phyloP scores from a whole-genome alignment of 2,888 invertebrate species.

The Pandemis cinnamomeana region DNA sequence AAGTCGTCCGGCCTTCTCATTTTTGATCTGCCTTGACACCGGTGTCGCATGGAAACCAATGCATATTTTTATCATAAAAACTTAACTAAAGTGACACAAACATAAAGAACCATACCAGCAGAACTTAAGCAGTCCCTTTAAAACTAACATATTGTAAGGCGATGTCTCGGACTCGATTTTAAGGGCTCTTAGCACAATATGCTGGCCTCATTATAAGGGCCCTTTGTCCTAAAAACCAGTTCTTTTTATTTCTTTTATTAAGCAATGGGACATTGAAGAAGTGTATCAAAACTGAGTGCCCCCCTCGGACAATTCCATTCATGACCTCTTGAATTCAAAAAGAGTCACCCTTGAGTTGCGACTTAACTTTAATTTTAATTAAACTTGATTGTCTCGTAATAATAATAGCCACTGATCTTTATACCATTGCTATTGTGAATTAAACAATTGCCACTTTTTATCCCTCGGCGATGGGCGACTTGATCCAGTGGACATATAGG shows the following conservation, averaged over 20 bases:
- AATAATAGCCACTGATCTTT: constrained; percentile 23
- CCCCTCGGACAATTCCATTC: constrained; percentile 72
- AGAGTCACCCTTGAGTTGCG: constrained; percentile 56
- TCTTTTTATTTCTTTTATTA: constrained; percentile 71
- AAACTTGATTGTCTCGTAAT: constrained; percentile 63
- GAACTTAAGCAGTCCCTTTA: constrained; percentile 62
- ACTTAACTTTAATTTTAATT: constrained; percentile 77
- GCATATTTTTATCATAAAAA: neutral
- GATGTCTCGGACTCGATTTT: constrained; percentile 68
- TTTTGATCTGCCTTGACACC: too few relatives aligned
- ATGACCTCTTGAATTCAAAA: constrained; percentile 66
- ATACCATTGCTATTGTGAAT: constrained; percentile 15
- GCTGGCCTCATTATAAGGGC: constrained; percentile 82
- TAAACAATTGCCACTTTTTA: constrained; percentile 39
- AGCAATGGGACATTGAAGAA: constrained; percentile 76
- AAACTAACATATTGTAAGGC: constrained; percentile 76
- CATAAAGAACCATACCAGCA: constrained; percentile 41
- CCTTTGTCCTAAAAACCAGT: constrained; percentile 84
- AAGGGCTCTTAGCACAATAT: constrained; percentile 80
- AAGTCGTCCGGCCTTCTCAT: too few relatives aligned
- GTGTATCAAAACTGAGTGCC: constrained; percentile 81
- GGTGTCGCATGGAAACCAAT: neutral
- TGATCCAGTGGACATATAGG: constrained; percentile 26
- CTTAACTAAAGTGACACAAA: constrained; percentile 26
- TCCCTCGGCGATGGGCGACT: constrained; percentile 14